phyloP scores from a whole-genome alignment of 2,797 vertebrate genomes.

The Adrianichthys oophorus region DNA sequence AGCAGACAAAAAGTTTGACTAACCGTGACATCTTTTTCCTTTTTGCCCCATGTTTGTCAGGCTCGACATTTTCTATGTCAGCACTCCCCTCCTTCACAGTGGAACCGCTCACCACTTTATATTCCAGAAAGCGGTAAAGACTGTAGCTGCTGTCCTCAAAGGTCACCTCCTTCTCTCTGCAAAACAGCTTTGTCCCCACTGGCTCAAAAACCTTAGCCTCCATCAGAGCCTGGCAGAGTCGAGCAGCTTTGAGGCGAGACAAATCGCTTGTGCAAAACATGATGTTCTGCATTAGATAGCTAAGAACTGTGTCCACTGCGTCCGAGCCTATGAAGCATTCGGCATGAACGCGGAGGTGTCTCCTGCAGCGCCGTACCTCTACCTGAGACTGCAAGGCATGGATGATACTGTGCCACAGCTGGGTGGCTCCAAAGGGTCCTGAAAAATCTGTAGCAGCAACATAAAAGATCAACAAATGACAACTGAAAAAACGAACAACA shows the following conservation, averaged over 20 bases:
- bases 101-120: conserved; percentile 42
- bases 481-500: neutral
- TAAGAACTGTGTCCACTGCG: conserved; percentile 85
- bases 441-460: conserved; percentile 56
- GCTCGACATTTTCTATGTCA: conserved; percentile 57
- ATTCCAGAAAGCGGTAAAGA: conserved; percentile 83
- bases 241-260: conserved; percentile 82
- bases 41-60: conserved; percentile 52
- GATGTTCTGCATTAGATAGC: conserved; percentile 87
- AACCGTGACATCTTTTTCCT: conserved; percentile 74
- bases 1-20: conserved; percentile 6
- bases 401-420: conserved; percentile 86
- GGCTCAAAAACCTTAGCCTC: conserved; percentile 86
- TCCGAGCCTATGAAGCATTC: conserved; percentile 84
- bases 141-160: conserved; percentile 85
- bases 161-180: conserved; percentile 75
- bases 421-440: conserved; percentile 85
- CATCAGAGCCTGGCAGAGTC: conserved; percentile 88
- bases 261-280: conserved; percentile 83
- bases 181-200: conserved; percentile 82
- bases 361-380: conserved; percentile 79
- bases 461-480: neutral
- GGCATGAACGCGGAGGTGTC: conserved; percentile 75
- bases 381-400: conserved; percentile 81
- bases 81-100: conserved; percentile 20